phyloP scores from a whole-genome alignment of 2,797 vertebrate genomes.

The Rhodeus uyekii region DNA sequence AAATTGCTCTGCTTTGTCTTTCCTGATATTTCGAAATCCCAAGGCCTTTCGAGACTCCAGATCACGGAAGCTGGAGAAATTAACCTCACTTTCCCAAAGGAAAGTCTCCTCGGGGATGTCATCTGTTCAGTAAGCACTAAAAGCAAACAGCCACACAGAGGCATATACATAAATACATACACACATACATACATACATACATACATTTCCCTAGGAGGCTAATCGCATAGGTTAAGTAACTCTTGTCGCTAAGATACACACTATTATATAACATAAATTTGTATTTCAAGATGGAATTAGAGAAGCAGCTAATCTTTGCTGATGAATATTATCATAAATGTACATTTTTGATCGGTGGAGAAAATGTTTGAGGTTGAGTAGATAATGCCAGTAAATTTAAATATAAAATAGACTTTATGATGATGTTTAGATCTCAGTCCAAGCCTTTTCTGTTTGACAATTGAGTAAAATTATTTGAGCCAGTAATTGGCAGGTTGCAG shows the following conservation, averaged over 20 bases:
- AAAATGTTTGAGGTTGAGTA: background rate
- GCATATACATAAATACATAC: slow-evolving; percentile 10
- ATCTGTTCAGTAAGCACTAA: slow-evolving; percentile 66
- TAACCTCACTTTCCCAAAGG: slow-evolving; percentile 68
- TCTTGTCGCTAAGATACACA: background rate
- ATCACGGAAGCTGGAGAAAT: slow-evolving; percentile 68
- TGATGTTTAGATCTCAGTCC: background rate
- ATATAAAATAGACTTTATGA: background rate
- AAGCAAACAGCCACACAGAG: slow-evolving; percentile 25
- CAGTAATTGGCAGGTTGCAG: background rate
- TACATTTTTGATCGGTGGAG: background rate
- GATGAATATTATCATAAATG: background rate
- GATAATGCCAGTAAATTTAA: background rate
- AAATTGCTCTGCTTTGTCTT: slow-evolving; percentile 53
- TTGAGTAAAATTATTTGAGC: background rate
- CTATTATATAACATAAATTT: slow-evolving; percentile 12
- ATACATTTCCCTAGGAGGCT: slow-evolving; percentile 8
- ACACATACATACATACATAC: slow-evolving; percentile 6
- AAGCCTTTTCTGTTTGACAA: background rate
- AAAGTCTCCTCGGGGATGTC: slow-evolving; percentile 66
- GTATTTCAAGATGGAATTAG: background rate
- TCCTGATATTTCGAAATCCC: slow-evolving; percentile 62
- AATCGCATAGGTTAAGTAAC: slow-evolving; percentile 20
- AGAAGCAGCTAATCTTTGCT: background rate
- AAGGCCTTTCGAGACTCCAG: slow-evolving; percentile 61